Conservation (phyloP, 2,888 invertebrate species). For the Cantharis flavilabris region DNA sequence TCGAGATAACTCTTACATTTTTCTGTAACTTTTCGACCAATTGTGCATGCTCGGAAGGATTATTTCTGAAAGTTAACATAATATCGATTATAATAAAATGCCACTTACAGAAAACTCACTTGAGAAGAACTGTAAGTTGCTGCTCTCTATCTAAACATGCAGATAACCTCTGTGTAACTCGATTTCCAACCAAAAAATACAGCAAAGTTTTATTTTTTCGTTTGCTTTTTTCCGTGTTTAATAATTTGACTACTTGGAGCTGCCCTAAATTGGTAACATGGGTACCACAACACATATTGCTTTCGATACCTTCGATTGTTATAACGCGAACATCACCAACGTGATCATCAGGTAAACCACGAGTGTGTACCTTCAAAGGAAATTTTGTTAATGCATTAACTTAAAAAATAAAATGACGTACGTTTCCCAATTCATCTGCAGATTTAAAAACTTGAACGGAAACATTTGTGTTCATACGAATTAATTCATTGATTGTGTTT, state of each 20-base stretch:
- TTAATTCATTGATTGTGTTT: conserved; percentile 68
- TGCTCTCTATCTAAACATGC: conserved; percentile 69
- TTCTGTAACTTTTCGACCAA: conserved; percentile 76
- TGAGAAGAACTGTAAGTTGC: conserved; percentile 68
- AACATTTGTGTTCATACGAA: conserved; percentile 67
- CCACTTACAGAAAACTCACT: conserved; percentile 60
- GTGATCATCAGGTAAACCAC: conserved; percentile 81
- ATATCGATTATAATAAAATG: not conserved
- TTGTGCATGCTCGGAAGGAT: conserved; percentile 70
- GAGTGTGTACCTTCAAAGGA: conserved; percentile 62
- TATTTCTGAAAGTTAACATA: conserved; percentile 62
- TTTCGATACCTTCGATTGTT: conserved; percentile 75
- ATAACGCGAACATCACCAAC: conserved; percentile 77
- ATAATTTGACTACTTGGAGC: conserved; percentile 68
- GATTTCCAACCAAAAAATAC: conserved; percentile 73
- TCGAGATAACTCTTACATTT: conserved; percentile 66
- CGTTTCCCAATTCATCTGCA: conserved; percentile 49
- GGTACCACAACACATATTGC: conserved; percentile 88
- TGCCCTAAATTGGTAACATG: conserved; percentile 78
- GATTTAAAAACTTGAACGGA: conserved; percentile 68
- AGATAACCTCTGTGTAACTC: conserved; percentile 67
- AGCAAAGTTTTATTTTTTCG: conserved; percentile 66
- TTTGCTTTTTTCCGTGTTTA: conserved; percentile 75
- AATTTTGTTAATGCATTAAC: conserved; percentile 6
- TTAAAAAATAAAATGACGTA: conserved; percentile 19